Evolutionary conservation across 2,888 invertebrate species (phyloP).

Genomic region (Lottia gigantea): DNA sequence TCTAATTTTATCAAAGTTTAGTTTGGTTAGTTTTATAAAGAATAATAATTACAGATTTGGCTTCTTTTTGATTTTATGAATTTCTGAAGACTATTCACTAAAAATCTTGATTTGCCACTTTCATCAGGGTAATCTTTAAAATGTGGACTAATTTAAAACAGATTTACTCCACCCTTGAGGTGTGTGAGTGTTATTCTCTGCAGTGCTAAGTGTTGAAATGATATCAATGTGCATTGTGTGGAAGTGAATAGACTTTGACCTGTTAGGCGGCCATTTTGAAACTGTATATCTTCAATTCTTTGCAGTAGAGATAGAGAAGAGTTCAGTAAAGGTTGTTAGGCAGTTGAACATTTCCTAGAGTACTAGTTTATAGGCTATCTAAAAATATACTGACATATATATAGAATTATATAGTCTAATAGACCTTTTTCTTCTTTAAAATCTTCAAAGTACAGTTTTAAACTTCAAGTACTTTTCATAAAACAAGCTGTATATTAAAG

Average conservation of each 20-base stretch:
- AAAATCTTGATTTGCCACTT: too few species aligned
- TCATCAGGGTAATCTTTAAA: too few species aligned
- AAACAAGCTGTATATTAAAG: too few species aligned
- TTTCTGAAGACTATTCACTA: too few species aligned
- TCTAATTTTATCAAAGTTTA: too few species aligned
- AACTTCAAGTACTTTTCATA: too few species aligned
- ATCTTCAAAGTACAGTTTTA: too few species aligned
- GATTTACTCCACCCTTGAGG: background rate
- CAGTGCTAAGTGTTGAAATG: background rate
- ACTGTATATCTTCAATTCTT: constrained; percentile 8
- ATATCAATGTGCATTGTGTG: constrained; percentile 16
- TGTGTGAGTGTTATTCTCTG: background rate
- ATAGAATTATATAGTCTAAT: background rate
- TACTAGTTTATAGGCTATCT: background rate
- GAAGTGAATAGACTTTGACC: constrained; percentile 21
- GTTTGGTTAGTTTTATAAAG: too few species aligned
- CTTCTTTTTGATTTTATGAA: too few species aligned
- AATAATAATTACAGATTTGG: too few species aligned
- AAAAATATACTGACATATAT: constrained; percentile 5
- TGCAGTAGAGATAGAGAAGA: background rate
- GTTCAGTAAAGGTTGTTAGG: constrained; percentile 26
- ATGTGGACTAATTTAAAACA: too few species aligned
- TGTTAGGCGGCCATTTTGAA: constrained; percentile 21
- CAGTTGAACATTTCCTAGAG: constrained; percentile 9
- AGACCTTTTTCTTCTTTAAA: too few species aligned